These are phyloP conservation scores for Adoxophyes honmai DNA, from an alignment of 1,140 invertebrate genomes.

Conservation along the genomic window DNA sequence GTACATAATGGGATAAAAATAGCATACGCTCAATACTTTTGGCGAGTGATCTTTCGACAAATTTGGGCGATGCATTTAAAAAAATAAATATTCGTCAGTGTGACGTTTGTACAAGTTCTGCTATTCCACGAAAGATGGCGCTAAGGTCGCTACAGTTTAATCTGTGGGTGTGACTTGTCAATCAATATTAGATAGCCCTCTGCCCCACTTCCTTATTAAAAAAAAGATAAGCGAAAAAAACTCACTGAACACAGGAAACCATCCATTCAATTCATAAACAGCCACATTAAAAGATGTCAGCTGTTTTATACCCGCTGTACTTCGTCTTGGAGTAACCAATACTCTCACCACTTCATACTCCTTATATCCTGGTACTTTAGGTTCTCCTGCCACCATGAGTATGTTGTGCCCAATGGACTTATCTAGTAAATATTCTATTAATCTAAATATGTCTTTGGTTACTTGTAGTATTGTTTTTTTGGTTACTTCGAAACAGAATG, in stretches of 20 bases:
- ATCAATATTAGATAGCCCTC: too few species aligned
- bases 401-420: conserved; percentile 83
- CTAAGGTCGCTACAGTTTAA: too few species aligned
- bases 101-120: too few species aligned
- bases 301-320: conserved; percentile 76
- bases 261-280: conserved; percentile 82
- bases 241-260: conserved; percentile 73
- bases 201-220: too few species aligned
- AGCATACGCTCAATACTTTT: too few species aligned
- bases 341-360: conserved; percentile 74
- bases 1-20: too few species aligned
- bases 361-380: conserved; percentile 23
- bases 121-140: too few species aligned
- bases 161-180: too few species aligned
- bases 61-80: too few species aligned
- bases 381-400: conserved; percentile 79
- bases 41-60: too few species aligned
- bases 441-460: conserved; percentile 58
- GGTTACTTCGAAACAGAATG: conserved; percentile 80
- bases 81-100: too few species aligned
- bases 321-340: conserved; percentile 81
- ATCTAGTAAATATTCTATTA: conserved; percentile 77
- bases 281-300: conserved; percentile 79
- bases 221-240: conserved; percentile 20
- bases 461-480: conserved; percentile 50